A percentile compares a stretch with the other conserved stretches of the same genome.
phyloP scores from a whole-genome alignment of 2,113 vertebrate species.

The Turnix velox region DNA sequence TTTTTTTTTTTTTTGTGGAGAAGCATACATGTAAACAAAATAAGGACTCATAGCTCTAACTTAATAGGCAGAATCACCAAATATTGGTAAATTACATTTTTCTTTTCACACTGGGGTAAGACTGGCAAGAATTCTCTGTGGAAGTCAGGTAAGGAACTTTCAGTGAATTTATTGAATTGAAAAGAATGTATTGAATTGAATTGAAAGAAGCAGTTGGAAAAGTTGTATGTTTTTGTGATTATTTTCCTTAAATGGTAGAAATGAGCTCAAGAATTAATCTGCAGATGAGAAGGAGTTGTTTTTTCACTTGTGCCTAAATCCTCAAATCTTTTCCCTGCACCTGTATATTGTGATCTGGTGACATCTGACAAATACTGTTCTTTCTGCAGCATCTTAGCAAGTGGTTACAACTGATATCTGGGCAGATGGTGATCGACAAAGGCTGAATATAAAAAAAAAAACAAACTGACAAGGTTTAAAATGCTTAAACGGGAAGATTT shows the following conservation, averaged over 20 bases:
- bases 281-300: not conserved
- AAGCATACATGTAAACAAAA: not conserved
- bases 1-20: not conserved
- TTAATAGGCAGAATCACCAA: not conserved
- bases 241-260: not conserved
- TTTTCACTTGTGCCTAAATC: not conserved
- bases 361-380: not conserved
- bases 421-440: too few relatives aligned
- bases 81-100: not conserved
- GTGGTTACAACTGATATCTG: not conserved
- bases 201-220: not conserved
- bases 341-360: not conserved
- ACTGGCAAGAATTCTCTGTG: not conserved
- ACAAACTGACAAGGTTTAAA: not conserved
- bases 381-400: not conserved
- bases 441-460: too few relatives aligned
- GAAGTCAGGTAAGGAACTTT: not conserved
- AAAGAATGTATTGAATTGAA: not conserved
- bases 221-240: not conserved
- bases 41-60: not conserved
- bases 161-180: not conserved
- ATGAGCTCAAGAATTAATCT: not conserved
- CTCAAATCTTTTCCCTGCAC: not conserved
- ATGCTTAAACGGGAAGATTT: not conserved
- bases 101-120: not conserved